A percentile compares a stretch with the other conserved stretches of the same genome.
Conservation (phyloP, 2,113 vertebrate genomes). For the Corythornis madagascariensis region DNA sequence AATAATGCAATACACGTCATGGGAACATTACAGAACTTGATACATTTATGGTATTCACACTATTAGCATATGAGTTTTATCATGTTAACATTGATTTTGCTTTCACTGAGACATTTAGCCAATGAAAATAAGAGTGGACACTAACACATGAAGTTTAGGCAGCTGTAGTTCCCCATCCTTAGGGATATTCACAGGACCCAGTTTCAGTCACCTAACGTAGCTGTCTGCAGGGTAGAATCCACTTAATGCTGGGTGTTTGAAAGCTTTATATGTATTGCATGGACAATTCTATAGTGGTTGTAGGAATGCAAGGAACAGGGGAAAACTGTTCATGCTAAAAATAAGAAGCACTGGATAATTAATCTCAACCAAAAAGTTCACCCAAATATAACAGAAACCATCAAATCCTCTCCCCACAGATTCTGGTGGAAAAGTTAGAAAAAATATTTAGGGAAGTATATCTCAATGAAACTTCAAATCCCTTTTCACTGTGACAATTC, state of each 20-base stretch:
- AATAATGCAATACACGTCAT: background rate
- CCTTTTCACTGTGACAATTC: background rate
- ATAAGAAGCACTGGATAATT: background rate
- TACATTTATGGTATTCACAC: background rate
- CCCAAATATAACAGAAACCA: background rate
- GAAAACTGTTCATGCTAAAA: background rate
- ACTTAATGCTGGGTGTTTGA: background rate
- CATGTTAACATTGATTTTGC: background rate
- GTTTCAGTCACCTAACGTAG: background rate
- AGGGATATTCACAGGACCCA: background rate
- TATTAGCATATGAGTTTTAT: background rate
- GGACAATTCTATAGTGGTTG: background rate
- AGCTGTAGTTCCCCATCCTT: background rate
- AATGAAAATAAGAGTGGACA: background rate
- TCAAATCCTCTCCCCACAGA: background rate
- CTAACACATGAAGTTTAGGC: background rate
- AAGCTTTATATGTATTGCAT: background rate
- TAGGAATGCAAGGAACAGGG: background rate
- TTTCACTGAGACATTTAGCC: background rate
- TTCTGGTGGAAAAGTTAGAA: background rate
- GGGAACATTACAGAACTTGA: background rate
- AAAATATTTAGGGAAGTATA: background rate
- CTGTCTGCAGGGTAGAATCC: background rate
- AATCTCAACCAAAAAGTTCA: background rate
- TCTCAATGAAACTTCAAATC: background rate